These are phyloP conservation scores for Pantherophis vulpinus DNA, from an alignment of 2,797 vertebrate species.

Conservation along the genomic window DNA sequence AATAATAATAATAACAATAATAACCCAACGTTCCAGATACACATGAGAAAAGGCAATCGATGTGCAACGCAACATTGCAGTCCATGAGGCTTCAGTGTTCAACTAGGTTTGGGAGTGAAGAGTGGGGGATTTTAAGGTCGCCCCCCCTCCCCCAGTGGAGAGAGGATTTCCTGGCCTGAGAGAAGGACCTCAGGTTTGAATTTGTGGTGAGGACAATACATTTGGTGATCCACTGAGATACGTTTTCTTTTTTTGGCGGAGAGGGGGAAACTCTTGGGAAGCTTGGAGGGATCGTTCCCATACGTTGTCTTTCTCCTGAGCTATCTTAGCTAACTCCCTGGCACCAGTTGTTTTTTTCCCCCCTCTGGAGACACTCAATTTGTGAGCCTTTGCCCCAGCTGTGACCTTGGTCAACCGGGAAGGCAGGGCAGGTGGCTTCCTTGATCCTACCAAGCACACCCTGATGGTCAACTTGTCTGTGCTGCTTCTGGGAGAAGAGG, in stretches of 20 bases:
- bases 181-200: neutral
- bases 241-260: too few relatives aligned
- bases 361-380: neutral
- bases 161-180: neutral
- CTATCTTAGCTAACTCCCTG: neutral
- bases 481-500: neutral
- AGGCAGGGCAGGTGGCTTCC: neutral
- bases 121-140: neutral
- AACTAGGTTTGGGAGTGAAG: neutral
- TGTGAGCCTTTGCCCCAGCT: neutral
- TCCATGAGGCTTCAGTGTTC: neutral
- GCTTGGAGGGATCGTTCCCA: neutral
- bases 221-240: neutral
- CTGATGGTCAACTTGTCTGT: neutral
- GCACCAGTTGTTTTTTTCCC: neutral
- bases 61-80: constrained; percentile 38
- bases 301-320: neutral
- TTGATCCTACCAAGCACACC: neutral
- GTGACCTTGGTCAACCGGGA: neutral
- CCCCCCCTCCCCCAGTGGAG: neutral
- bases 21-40: constrained; percentile 45
- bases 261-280: too few relatives aligned
- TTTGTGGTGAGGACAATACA: neutral
- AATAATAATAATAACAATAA: constrained; percentile 20
- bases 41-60: constrained; percentile 42